Evolutionary conservation across 2,888 invertebrate species (phyloP), one percentile per base, ranked within the genome.

Genomic region (Papilio protenor): DNA sequence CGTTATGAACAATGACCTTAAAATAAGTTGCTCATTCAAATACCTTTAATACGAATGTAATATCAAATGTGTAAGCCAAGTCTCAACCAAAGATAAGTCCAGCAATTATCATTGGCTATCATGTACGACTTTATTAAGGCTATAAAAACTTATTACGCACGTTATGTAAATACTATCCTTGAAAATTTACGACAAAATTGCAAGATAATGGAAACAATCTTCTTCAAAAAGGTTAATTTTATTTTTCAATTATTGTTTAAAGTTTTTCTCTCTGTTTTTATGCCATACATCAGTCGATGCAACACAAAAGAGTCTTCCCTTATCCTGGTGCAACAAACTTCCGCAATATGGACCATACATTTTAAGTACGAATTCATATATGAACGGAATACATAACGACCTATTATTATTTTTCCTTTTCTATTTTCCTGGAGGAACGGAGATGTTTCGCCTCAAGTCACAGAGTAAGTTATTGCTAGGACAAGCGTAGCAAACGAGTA

Each of bases 111-210:
- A 33, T 52, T 52, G 27, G 27, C 40, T 72, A 72, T 72, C 49
- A n/a, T 33, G 2, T 70, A 27, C 14, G 27, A 2, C 10, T 72
- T 72, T 72, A 72, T 72, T 52, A 52, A 33, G 72, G 61, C 59
- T 49, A 47, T 74, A 64, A 74, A 74, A 18, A 16, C 3, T 74
- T 74, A 74, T 64, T 59, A 40, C 74, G 14, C 18, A 49, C 45
- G 27, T 74, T 74, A 74, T 74, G 27, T 47, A 74, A 74, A 72
- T 33, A 55, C 11, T 27, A 49, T 71, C 72, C 72, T 72, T 72
- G 72, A 72, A 49, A 33, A 33, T 14, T 1, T 27, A 23, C 59
- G 59, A 59, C 16, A 59, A 0, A 59, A 27, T 59, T 27, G 27
- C 14, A 59, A 3, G 59, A 59, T 23, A 23, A 23, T 23, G 59